Evolutionary conservation across 1,140 invertebrate genomes (phyloP).

Genomic region (Drosophila fuyamai): DNA sequence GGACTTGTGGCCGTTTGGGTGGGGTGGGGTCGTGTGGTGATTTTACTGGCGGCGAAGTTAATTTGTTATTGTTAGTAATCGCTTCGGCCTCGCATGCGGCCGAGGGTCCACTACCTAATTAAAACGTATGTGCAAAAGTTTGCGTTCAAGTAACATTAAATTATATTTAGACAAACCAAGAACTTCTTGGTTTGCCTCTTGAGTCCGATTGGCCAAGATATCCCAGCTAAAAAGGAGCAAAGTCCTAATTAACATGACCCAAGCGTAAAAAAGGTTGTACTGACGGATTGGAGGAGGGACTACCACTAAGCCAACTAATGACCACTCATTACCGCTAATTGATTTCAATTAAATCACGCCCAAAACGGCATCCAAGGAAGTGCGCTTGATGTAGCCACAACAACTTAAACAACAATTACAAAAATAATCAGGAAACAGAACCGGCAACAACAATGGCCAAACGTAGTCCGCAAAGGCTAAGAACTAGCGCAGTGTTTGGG

Average conservation of each 20-base stretch:
- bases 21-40: neutral
- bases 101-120: conserved; percentile 49
- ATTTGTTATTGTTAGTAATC: conserved; percentile 75
- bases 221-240: conserved; percentile 2
- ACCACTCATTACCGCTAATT: conserved; percentile 84
- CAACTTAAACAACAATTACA: conserved; percentile 83
- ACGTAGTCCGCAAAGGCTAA: conserved; percentile 8
- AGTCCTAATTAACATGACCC: conserved; percentile 18
- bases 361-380: conserved; percentile 62
- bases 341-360: conserved; percentile 84
- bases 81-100: neutral
- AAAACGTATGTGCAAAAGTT: conserved; percentile 73
- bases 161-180: conserved; percentile 31
- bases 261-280: conserved; percentile 16
- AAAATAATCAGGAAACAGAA: conserved; percentile 75
- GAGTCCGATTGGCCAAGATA: conserved; percentile 1
- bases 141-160: conserved; percentile 70
- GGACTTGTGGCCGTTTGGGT: conserved; percentile 18
- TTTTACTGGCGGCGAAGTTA: conserved; percentile 53
- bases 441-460: conserved; percentile 33
- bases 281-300: conserved; percentile 2
- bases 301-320: conserved; percentile 73
- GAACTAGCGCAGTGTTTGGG: neutral
- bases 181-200: conserved; percentile 8
- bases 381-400: conserved; percentile 72